These are phyloP conservation scores for Bubalus kerabau DNA, from an alignment of 2,113 vertebrate species.

Conservation along the genomic window DNA sequence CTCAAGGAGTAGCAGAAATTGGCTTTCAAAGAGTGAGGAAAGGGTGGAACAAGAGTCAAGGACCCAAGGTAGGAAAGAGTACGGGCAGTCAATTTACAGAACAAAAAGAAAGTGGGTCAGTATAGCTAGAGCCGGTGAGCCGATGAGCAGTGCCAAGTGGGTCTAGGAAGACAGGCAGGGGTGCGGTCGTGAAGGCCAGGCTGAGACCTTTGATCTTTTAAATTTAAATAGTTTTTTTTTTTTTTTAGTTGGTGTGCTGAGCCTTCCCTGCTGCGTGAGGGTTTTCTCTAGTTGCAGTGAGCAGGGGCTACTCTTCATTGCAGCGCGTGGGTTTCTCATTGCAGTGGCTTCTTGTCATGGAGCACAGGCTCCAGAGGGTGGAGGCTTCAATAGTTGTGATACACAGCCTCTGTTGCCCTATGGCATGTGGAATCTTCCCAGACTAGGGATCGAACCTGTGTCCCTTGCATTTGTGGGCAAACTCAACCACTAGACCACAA, in stretches of 20 bases:
- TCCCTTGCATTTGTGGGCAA: background rate
- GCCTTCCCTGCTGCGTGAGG: background rate
- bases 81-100: background rate
- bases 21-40: background rate
- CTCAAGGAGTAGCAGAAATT: background rate
- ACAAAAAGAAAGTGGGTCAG: background rate
- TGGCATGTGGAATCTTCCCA: background rate
- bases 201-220: background rate
- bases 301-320: background rate
- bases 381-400: background rate
- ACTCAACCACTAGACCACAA: background rate
- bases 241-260: background rate
- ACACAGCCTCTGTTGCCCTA: background rate
- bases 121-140: background rate
- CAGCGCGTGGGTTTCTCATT: background rate
- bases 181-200: background rate
- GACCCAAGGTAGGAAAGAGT: background rate
- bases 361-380: background rate
- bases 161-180: background rate
- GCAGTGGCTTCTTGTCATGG: background rate
- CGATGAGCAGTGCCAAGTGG: background rate
- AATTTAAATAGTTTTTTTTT: background rate
- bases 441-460: background rate
- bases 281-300: background rate
- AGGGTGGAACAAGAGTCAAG: background rate